Evolutionary conservation across 30 jellyfish, hydroid and myxozoan genomes (phyloP).

Genomic region (Sanderia malayensis): DNA sequence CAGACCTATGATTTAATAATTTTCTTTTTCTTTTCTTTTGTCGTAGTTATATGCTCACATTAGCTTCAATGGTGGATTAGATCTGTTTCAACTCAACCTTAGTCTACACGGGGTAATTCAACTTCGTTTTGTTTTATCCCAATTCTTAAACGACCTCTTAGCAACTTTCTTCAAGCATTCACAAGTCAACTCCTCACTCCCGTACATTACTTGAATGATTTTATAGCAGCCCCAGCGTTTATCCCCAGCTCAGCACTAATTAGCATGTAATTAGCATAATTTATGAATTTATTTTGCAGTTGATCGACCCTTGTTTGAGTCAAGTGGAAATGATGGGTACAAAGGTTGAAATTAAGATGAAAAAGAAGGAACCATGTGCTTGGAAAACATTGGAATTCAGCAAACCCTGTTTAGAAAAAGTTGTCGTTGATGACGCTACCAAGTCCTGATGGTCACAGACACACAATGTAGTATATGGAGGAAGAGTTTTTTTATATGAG

Average conservation of each 20-base stretch:
- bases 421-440: too few relatives aligned
- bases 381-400: conserved; percentile 74
- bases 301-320: conserved; percentile 76
- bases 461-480: too few relatives aligned
- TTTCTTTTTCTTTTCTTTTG: not conserved
- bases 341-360: conserved; percentile 77
- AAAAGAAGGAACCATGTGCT: conserved; percentile 61
- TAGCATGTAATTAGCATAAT: not conserved
- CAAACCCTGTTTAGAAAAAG: too few relatives aligned
- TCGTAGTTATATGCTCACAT: conserved; percentile 59
- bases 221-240: not conserved
- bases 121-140: not conserved
- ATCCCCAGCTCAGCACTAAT: not conserved
- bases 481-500: too few relatives aligned
- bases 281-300: conserved; percentile 24
- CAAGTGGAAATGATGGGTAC: conserved; percentile 82
- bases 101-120: conserved; percentile 67
- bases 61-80: conserved; percentile 87
- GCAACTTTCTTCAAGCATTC: not conserved
- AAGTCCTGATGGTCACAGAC: too few relatives aligned
- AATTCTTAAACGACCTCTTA: not conserved
- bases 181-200: not conserved
- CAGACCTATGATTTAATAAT: not conserved
- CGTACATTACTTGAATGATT: not conserved
- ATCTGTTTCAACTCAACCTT: conserved; percentile 58